Evolutionary conservation across 2,888 invertebrate species (phyloP).

Genomic region (Caenorhabditis panamensis): DNA sequence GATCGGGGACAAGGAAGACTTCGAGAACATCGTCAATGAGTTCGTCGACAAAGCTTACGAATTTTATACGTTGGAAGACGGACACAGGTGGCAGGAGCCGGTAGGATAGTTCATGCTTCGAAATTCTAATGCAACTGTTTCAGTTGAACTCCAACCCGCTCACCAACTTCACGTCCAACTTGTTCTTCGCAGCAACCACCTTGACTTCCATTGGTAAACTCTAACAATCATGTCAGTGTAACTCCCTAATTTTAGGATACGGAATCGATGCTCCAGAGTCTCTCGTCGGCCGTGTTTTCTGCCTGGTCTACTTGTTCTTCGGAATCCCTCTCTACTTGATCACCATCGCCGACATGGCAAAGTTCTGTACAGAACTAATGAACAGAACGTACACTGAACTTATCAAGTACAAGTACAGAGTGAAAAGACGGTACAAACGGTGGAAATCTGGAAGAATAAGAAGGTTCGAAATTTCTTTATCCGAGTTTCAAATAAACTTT

Average conservation of each 20-base stretch:
- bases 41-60: conserved; percentile 55
- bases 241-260: conserved; percentile 42
- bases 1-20: conserved; percentile 31
- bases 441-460: conserved; percentile 73
- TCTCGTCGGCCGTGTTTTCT: conserved; percentile 75
- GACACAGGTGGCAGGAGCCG: conserved; percentile 47
- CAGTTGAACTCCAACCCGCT: conserved; percentile 60
- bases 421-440: conserved; percentile 69
- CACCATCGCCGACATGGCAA: conserved; percentile 80
- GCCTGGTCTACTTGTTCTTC: conserved; percentile 76
- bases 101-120: conserved; percentile 7
- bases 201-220: conserved; percentile 76
- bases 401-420: conserved; percentile 76
- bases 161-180: conserved; percentile 66
- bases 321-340: conserved; percentile 80
- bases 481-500: background rate
- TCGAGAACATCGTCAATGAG: conserved; percentile 30
- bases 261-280: conserved; percentile 78
- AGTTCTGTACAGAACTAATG: conserved; percentile 80
- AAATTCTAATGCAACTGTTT: background rate
- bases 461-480: conserved; percentile 18
- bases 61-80: conserved; percentile 54
- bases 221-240: background rate
- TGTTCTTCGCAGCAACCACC: conserved; percentile 80
- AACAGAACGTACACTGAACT: conserved; percentile 79